These are phyloP conservation scores for Melipona beecheii DNA, from an alignment of 2,888 invertebrate species.

Conservation along the genomic window DNA sequence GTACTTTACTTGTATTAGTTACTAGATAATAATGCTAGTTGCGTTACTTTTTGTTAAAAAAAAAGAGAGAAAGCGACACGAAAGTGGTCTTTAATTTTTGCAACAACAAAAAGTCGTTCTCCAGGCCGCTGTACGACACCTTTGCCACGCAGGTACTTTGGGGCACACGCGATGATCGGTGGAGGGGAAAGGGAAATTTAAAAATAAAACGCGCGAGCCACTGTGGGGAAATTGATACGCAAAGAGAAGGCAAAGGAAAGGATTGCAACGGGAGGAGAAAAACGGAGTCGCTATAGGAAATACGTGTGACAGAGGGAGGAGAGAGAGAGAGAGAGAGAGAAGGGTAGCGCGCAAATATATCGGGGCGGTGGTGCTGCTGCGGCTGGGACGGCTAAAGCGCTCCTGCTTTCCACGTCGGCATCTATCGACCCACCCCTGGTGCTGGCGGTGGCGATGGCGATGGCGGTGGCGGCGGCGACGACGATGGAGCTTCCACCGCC, in stretches of 20 bases:
- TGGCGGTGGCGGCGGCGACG: conserved; percentile 15
- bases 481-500: conserved; percentile 67
- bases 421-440: conserved; percentile 80
- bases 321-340: neutral
- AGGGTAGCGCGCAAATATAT: conserved; percentile 58
- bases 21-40: too few relatives aligned
- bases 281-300: neutral
- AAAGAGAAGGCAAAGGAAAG: neutral
- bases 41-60: too few relatives aligned
- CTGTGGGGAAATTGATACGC: neutral
- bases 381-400: conserved; percentile 73
- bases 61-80: too few relatives aligned
- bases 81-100: too few relatives aligned
- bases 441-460: conserved; percentile 31
- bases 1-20: too few relatives aligned
- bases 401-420: conserved; percentile 75
- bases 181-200: neutral
- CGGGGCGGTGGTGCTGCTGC: conserved; percentile 73
- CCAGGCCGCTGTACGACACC: too few relatives aligned
- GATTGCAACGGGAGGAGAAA: neutral
- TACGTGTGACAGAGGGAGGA: neutral
- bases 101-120: too few relatives aligned
- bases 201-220: neutral
- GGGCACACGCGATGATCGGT: neutral
- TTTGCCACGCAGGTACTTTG: neutral